Conservation (phyloP, 2,113 vertebrate genomes). For the Uria lomvia region DNA sequence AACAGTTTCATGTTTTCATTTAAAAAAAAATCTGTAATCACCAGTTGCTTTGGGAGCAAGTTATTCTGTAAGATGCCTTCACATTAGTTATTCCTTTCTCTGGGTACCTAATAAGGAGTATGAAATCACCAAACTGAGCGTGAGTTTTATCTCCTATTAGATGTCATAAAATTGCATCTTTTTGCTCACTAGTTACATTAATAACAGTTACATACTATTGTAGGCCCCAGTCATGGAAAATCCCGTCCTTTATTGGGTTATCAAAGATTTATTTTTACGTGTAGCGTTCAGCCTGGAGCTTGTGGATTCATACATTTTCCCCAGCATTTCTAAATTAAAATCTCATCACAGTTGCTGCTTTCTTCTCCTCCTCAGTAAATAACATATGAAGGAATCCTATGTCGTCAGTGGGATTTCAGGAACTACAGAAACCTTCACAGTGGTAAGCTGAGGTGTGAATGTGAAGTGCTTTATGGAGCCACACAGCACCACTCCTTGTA, state of each 20-base stretch:
- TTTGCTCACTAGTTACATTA: neutral
- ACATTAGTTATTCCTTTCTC: neutral
- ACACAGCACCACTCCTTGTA: neutral
- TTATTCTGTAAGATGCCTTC: neutral
- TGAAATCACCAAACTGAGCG: neutral
- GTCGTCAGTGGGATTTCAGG: neutral
- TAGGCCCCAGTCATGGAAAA: neutral
- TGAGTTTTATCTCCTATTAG: neutral
- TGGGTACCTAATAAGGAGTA: neutral
- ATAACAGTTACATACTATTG: neutral
- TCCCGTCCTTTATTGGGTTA: neutral
- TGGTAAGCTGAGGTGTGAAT: neutral
- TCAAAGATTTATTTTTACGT: neutral
- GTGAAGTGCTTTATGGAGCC: neutral
- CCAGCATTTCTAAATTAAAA: conserved; percentile 9
- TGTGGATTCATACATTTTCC: neutral
- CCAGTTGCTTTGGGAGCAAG: neutral
- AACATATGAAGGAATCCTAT: neutral
- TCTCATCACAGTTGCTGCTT: neutral
- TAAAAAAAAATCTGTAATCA: neutral
- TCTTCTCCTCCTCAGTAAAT: neutral
- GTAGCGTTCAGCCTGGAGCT: neutral
- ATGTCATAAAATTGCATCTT: neutral
- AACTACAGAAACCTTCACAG: neutral
- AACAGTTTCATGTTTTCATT: neutral